phyloP scores from a whole-genome alignment of 2,888 invertebrate genomes.

The Netelia virgata region DNA sequence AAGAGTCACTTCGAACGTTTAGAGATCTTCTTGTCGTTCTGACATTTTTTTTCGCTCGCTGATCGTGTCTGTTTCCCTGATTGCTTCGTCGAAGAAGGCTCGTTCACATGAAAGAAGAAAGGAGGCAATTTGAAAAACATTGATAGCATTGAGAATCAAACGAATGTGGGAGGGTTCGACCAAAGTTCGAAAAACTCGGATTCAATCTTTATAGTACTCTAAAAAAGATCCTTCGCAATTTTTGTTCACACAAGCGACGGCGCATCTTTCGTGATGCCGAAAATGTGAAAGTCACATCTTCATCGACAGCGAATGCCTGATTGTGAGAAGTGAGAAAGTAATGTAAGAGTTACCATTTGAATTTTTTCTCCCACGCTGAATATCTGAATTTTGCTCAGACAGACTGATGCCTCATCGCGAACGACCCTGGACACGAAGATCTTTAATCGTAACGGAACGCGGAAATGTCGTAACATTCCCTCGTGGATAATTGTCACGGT shows the following conservation, averaged over 20 bases:
- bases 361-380: not conserved
- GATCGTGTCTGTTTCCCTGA: slow-evolving; percentile 2
- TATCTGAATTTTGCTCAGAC: not conserved
- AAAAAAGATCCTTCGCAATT: not conserved
- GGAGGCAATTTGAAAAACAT: not conserved
- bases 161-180: too few species aligned
- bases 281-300: not conserved
- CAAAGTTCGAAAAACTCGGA: too few species aligned
- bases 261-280: not conserved
- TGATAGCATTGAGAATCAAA: not conserved
- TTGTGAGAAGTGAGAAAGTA: not conserved
- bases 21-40: not conserved
- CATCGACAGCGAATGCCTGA: not conserved
- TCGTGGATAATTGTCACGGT: not conserved
- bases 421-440: slow-evolving; percentile 21
- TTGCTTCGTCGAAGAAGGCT: not conserved
- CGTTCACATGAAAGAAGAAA: slow-evolving; percentile 8
- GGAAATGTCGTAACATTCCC: slow-evolving; percentile 15
- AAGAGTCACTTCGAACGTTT: slow-evolving; percentile 34
- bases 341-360: not conserved
- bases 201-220: too few species aligned
- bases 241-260: not conserved
- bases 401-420: not conserved
- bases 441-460: slow-evolving; percentile 16
- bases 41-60: not conserved